A percentile compares a stretch with the other conserved stretches of the same genome.
phyloP scores from a whole-genome alignment of 35 echinoderm and acorn worm species.

The Strongylocentrotus purpuratus region DNA sequence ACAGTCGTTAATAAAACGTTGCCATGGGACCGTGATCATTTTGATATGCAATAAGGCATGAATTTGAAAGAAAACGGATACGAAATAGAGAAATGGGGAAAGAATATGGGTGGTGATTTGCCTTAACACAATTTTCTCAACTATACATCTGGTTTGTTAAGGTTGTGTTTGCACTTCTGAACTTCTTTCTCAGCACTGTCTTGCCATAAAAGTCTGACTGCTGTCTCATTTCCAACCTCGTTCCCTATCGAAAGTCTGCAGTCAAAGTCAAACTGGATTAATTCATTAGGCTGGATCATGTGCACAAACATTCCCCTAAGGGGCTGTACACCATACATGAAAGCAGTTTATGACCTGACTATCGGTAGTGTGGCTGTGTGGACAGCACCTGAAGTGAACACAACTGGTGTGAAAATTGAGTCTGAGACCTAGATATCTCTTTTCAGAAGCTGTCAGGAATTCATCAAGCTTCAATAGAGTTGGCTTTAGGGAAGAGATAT shows the following conservation, averaged over 20 bases:
- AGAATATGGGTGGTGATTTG: neutral
- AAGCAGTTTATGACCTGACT: neutral
- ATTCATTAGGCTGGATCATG: too few relatives aligned
- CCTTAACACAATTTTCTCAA: neutral
- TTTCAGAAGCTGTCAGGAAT: neutral
- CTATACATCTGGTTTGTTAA: neutral
- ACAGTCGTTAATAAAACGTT: too few relatives aligned
- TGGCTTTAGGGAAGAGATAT: neutral
- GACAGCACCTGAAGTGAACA: neutral
- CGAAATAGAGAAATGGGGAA: neutral
- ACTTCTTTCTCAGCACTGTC: neutral
- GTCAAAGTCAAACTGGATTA: neutral
- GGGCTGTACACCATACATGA: neutral
- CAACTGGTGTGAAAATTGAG: neutral
- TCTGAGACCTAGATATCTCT: slow-evolving; percentile 9
- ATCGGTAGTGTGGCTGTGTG: neutral
- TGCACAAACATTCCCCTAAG: neutral
- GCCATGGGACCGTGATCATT: too few relatives aligned
- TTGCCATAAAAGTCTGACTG: neutral
- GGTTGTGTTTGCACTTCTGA: neutral
- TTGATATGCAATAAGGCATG: neutral
- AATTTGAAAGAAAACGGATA: neutral
- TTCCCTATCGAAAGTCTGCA: neutral
- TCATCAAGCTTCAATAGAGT: slow-evolving; percentile 2
- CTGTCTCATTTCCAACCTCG: neutral